These are phyloP conservation scores for Aurelia sp. DNA, from an alignment of 30 jellyfish, hydroid and myxozoan genomes.

Conservation along the genomic window DNA sequence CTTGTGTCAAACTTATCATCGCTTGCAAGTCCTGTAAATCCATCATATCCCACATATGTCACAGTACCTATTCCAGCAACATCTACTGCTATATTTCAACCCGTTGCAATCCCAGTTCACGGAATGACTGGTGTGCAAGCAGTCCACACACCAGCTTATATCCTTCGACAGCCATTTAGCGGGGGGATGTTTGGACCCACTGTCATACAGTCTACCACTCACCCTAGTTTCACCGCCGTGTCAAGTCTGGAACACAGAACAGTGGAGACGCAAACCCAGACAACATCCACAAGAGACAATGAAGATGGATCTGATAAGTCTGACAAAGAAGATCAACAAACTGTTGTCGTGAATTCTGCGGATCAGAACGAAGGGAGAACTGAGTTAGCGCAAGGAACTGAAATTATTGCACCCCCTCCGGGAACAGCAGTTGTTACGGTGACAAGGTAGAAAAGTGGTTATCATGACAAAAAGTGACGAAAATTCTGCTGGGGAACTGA, in stretches of 20 bases:
- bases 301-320: slow-evolving; percentile 9
- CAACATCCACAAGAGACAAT: slow-evolving; percentile 46
- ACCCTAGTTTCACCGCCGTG: slow-evolving; percentile 56
- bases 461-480: neutral
- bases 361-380: slow-evolving; percentile 33
- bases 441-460: neutral
- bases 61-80: slow-evolving; percentile 98
- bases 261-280: slow-evolving; percentile 86
- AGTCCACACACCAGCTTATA: slow-evolving; percentile 96
- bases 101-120: slow-evolving; percentile 98
- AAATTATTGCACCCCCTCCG: slow-evolving; percentile 20
- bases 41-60: slow-evolving; percentile 94
- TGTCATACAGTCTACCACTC: slow-evolving; percentile 33
- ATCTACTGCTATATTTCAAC: slow-evolving; percentile 97
- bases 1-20: slow-evolving; percentile 51
- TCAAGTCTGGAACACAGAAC: slow-evolving; percentile 82
- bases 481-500: neutral
- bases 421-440: neutral
- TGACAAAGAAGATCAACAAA: slow-evolving; percentile 9
- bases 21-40: slow-evolving; percentile 58
- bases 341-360: slow-evolving; percentile 2
- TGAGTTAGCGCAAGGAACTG: slow-evolving; percentile 41
- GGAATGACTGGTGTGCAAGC: slow-evolving; percentile 87
- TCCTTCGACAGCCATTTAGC: slow-evolving; percentile 91
- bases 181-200: slow-evolving; percentile 90